Conservation (phyloP, 2,797 vertebrate genomes). For the Rhabdophis nuchalis region DNA sequence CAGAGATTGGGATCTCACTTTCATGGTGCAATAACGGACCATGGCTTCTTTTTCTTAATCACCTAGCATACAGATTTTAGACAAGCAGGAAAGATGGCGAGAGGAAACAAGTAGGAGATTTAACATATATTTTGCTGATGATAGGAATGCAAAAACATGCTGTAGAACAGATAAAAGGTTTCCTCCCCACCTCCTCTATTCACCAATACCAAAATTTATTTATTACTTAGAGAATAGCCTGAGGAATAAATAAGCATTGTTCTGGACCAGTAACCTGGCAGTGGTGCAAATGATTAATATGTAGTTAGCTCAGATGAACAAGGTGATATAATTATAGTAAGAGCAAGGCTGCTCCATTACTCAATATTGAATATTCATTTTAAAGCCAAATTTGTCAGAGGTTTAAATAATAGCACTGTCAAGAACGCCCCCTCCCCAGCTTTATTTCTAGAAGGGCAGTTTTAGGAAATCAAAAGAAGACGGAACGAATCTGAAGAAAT, state of each 20-base stretch:
- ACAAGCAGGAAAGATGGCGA: conserved; percentile 10
- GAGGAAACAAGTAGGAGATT: conserved; percentile 29
- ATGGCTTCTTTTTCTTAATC: conserved; percentile 36
- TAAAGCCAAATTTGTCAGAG: conserved; percentile 10
- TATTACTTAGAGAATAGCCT: conserved; percentile 6
- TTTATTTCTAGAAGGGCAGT: conserved; percentile 19
- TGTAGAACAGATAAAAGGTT: background rate
- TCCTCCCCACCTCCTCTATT: background rate
- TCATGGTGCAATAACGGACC: conserved; percentile 25
- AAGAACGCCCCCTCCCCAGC: background rate
- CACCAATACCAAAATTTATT: background rate
- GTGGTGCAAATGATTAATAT: conserved; percentile 29
- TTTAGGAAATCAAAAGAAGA: conserved; percentile 19
- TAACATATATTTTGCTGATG: background rate
- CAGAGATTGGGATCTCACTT: conserved; percentile 3
- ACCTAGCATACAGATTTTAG: conserved; percentile 30
- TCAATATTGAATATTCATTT: conserved; percentile 25
- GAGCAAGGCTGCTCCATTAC: conserved; percentile 20
- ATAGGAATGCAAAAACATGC: background rate
- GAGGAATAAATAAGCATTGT: background rate
- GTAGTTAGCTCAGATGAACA: conserved; percentile 20
- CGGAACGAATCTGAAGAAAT: background rate
- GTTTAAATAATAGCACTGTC: conserved; percentile 31
- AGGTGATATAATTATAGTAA: conserved; percentile 9
- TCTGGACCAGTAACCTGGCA: background rate